A percentile compares a stretch with the other conserved stretches of the same genome.
These are phyloP conservation scores for Spicauda simplicius DNA, from an alignment of 2,888 invertebrate species.

Conservation along the genomic window DNA sequence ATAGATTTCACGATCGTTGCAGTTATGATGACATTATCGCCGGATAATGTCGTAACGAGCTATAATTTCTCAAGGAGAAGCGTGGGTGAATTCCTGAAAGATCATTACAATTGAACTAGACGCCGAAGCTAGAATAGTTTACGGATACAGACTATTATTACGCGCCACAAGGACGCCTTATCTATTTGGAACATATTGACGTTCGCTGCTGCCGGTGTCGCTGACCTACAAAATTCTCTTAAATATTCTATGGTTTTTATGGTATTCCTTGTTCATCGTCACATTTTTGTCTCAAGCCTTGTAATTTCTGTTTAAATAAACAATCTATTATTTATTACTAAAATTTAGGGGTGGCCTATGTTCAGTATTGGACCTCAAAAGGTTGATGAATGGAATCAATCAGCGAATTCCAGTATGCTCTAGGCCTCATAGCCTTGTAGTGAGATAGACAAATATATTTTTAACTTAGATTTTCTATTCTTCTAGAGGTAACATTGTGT, in stretches of 20 bases:
- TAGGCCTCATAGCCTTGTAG: too few species aligned
- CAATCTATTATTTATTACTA: too few species aligned
- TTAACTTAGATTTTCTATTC: too few species aligned
- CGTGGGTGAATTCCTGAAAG: not conserved
- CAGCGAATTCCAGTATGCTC: too few species aligned
- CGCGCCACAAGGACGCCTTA: constrained; percentile 60
- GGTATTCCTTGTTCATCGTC: not conserved
- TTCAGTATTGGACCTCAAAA: too few species aligned
- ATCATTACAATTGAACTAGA: constrained; percentile 14
- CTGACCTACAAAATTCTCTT: constrained; percentile 38
- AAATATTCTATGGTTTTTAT: not conserved
- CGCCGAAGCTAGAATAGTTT: constrained; percentile 18
- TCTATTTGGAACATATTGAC: constrained; percentile 66
- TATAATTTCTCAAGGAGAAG: not conserved
- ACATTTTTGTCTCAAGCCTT: not conserved
- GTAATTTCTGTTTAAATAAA: too few species aligned
- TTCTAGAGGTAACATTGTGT: too few species aligned
- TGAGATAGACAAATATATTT: too few species aligned
- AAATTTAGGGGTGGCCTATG: too few species aligned
- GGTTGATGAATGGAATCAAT: too few species aligned
- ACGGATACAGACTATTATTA: constrained; percentile 19
- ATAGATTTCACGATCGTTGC: too few species aligned
- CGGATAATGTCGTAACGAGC: not conserved
- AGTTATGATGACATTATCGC: too few species aligned
- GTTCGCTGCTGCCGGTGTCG: constrained; percentile 40